Conservation (phyloP, 2,113 vertebrate species). For the Pseudorectes ferrugineus region DNA sequence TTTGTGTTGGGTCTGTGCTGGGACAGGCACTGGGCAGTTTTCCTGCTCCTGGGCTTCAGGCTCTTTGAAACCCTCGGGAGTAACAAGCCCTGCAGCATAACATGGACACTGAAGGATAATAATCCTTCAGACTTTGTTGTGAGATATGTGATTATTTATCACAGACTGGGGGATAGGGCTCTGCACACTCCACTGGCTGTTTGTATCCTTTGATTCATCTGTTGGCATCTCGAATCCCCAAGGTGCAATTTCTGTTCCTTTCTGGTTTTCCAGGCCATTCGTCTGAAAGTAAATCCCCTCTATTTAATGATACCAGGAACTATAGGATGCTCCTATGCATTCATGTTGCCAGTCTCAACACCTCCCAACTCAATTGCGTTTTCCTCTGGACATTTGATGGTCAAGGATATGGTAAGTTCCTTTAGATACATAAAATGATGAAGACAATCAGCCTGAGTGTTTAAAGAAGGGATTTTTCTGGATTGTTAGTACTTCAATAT, state of each 20-base stretch:
- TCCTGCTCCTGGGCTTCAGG: not conserved
- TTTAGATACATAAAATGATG: not conserved
- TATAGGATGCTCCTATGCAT: conserved; percentile 88
- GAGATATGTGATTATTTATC: not conserved
- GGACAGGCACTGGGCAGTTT: not conserved
- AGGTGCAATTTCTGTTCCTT: not conserved
- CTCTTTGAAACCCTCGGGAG: not conserved
- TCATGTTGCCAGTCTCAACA: conserved; percentile 96
- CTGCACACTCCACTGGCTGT: not conserved
- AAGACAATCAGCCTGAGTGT: not conserved
- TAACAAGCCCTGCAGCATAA: not conserved
- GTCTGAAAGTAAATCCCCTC: conserved; percentile 85
- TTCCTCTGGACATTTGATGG: conserved; percentile 91
- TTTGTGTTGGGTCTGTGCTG: not conserved
- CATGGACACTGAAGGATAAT: fast-evolving
- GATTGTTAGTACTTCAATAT: not conserved
- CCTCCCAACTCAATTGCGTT: conserved; percentile 98
- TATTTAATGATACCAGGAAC: conserved; percentile 96
- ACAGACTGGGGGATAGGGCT: not conserved
- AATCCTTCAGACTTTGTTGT: not conserved
- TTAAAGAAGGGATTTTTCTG: not conserved
- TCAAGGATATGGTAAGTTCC: conserved; percentile 92
- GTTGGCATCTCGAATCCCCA: not conserved
- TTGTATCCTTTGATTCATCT: not conserved
- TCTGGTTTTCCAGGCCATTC: conserved; percentile 78